These are phyloP conservation scores for Marasmarcha lunaedactyla DNA, from an alignment of 2,888 invertebrate genomes.

Conservation along the genomic window DNA sequence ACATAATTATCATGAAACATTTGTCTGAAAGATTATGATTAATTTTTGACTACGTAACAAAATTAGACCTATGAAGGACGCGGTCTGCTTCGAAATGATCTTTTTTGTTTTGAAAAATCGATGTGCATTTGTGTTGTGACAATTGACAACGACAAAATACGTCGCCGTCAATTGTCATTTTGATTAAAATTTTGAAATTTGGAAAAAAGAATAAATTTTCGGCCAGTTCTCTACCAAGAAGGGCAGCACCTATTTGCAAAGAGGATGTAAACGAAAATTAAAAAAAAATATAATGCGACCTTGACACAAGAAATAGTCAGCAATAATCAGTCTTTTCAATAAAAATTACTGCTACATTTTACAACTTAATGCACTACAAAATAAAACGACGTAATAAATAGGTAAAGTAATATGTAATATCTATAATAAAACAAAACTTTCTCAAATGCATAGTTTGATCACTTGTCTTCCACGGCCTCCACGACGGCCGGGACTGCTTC, in stretches of 20 bases:
- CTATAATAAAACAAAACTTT: constrained; percentile 20
- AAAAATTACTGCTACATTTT: too few species aligned
- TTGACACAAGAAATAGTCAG: too few species aligned
- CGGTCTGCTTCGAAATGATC: constrained; percentile 29
- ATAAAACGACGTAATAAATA: constrained; percentile 15
- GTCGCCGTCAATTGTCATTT: constrained; percentile 41
- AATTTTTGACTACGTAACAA: constrained; percentile 1
- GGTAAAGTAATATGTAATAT: constrained; percentile 21
- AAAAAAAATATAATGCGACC: too few species aligned
- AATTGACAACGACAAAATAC: constrained; percentile 51
- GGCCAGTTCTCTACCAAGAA: constrained; percentile 13
- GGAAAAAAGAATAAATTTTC: constrained; percentile 25
- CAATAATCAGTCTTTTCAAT: too few species aligned
- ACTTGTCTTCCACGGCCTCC: constrained; percentile 17
- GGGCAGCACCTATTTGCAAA: too few species aligned
- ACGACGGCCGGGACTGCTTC: constrained; percentile 5
- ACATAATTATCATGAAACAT: constrained; percentile 4
- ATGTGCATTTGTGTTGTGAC: constrained; percentile 51
- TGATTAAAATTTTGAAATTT: constrained; percentile 49
- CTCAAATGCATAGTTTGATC: constrained; percentile 20
- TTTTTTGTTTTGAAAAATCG: constrained; percentile 51
- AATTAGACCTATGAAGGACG: constrained; percentile 4
- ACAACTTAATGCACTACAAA: too few species aligned
- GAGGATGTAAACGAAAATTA: neutral
- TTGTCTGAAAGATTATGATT: constrained; percentile 2